Base-by-base conservation (phyloP, 2,797 vertebrate genomes). In the Capromys pilorides region DNA sequence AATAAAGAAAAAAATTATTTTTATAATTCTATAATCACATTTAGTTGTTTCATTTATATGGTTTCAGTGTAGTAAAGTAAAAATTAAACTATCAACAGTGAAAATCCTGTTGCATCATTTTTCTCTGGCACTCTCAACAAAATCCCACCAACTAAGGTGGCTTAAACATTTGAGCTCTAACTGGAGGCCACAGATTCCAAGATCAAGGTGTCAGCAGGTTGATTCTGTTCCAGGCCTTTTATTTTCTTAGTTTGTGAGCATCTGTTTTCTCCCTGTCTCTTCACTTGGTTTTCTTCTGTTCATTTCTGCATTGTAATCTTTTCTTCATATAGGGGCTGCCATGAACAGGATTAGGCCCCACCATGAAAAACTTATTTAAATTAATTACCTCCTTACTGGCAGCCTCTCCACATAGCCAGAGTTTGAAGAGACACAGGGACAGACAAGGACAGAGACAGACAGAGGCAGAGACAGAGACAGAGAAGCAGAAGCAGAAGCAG, bases 1-100 rank as follows among this genome's bases (percentile, higher is more conserved):
- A 54, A 33, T 59, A 82, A 92, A 75, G 31, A 26, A 82, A 78
- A 85, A 12, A 86, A 94, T 2, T 36, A 64, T 91, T 86, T 90
- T 71, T 67, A 57, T 80, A 83, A 86, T 83, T 90, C 57, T 62
- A 5, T 93, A 66, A 12, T 73, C 36, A 82, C 81, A 33, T 19
- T 26, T 24, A 16, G 33, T 45, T 49, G 54, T 36, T 59, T 0
- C 84, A 24, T 49, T 79, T 13, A 26, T 49, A 13, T 13, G 66
- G 62, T 89, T 91, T 86, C 54, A 78, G 28, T 22, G 69, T 80
- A 18, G 39, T 93, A 78, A 86, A 82, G 57, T 45, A 54, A 26
- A 94, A 89, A 64, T 22, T 8, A 84, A 80, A 51, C 24, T 39
- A 64, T 45, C 26, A 80, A 24, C 16, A 83, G 21, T 3, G 80